Base-by-base conservation (phyloP, 1,140 invertebrate species). In the Drosophila equinoxialis region DNA sequence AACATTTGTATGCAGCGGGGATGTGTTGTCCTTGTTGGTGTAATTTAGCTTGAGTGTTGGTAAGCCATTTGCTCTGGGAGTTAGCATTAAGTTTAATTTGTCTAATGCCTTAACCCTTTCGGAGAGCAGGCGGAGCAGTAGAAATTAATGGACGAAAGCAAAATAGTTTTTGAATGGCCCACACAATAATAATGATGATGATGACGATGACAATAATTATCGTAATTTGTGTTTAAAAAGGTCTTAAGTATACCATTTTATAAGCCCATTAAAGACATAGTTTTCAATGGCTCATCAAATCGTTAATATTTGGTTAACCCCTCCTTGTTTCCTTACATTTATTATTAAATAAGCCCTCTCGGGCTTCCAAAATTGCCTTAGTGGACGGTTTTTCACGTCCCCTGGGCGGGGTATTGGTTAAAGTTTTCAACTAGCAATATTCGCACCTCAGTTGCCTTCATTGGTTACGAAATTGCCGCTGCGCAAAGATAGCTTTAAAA, bases 321-420 rank as follows among this genome's bases (percentile, higher is more conserved):
- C 41, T 74, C 60, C 7, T 35, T 59, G 30, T 30, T 30, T 30
- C 6, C 6, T 26, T 2, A 68, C 13, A 72, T 87, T 45, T 48
- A 86, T 87, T 87, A 41, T 55, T 42, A 14, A 78, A 41, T 74
- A 57, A 17, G 89, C 93, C 93, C 93, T 92, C 87, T 92, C 93
- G 92, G 94, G 94, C 94, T 93, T 93, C 84, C 95, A 86, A 96
- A 97, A 97, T 97, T 97, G 96, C 96, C 96, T 93, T 95, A 96
- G 95, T 94, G 95, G 95, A 95, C 95, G 96, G 94, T 97, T 95
- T 97, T 97, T 96, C 96, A 97, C 96, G 95, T 95, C 95, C 95
- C 94, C 96, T 94, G 94, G 96, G 96, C 96, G 96, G 96, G 96
- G 96, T 97, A 97, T 98, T 97, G 96, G 96, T 96, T 95, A 91